Conservation (phyloP, 2,113 vertebrate species). For the Barbus barbus region DNA sequence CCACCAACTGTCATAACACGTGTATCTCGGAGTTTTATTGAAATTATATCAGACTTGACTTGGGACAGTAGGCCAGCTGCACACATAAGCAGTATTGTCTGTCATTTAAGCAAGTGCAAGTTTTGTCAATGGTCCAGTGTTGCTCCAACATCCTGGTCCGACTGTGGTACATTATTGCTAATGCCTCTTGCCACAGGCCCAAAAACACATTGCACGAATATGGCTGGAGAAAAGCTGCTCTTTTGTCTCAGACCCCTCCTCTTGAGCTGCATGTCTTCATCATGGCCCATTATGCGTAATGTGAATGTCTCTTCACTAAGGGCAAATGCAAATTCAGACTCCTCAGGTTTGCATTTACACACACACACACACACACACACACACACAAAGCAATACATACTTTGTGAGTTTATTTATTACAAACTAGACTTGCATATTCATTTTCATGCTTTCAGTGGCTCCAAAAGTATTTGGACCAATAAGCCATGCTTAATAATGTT, state of each 20-base stretch:
- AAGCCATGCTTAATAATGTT: neutral
- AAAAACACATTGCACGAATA: constrained; percentile 45
- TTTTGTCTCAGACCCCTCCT: constrained; percentile 67
- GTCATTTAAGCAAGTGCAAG: constrained; percentile 66
- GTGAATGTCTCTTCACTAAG: constrained; percentile 51
- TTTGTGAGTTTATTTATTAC: neutral
- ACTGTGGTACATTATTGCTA: constrained; percentile 65
- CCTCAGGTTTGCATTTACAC: constrained; percentile 38
- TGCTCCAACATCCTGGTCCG: constrained; percentile 63
- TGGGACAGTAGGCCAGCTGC: constrained; percentile 39
- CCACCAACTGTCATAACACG: constrained; percentile 30
- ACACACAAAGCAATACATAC: neutral
- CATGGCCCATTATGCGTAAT: constrained; percentile 41
- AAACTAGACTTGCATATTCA: neutral
- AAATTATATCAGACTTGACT: constrained; percentile 16
- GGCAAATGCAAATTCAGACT: constrained; percentile 42
- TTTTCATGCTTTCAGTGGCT: constrained; percentile 6
- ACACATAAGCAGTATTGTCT: constrained; percentile 65
- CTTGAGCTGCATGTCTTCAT: constrained; percentile 49
- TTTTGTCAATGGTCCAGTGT: constrained; percentile 61
- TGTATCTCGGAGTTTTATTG: neutral
- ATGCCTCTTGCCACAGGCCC: constrained; percentile 66
- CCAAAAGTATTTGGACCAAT: neutral
- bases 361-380: neutral
- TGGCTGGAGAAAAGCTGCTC: constrained; percentile 57